Evolutionary conservation across 2,888 invertebrate genomes (phyloP).

Genomic region (Xanthia icteritia): DNA sequence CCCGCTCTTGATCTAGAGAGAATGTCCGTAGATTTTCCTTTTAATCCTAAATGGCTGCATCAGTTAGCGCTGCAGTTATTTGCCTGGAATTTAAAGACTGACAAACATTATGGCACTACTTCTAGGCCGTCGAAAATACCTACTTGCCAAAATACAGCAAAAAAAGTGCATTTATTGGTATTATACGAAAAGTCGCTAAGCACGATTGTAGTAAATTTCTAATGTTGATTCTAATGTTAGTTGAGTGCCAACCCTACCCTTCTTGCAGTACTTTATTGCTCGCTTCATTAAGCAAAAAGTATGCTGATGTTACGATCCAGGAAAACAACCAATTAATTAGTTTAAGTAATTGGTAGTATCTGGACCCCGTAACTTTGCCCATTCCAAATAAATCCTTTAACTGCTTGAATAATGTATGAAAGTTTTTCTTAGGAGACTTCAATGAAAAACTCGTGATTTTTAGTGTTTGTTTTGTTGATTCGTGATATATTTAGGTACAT

Average conservation of each 20-base stretch:
- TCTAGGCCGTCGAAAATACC: too few species aligned
- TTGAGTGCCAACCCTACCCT: constrained; percentile 70
- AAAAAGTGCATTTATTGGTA: background rate
- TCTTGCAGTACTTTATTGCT: constrained; percentile 79
- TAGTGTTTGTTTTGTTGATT: constrained; percentile 35
- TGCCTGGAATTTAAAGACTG: background rate
- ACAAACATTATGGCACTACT: background rate
- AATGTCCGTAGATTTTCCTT: too few species aligned
- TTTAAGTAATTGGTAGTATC: constrained; percentile 87
- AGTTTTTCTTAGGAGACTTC: constrained; percentile 58
- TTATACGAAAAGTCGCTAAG: too few species aligned
- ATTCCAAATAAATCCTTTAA: constrained; percentile 82
- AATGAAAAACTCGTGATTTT: constrained; percentile 46
- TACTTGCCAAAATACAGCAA: background rate
- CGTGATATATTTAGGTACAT: constrained; percentile 8
- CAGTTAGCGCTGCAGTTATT: too few species aligned
- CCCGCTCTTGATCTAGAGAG: too few species aligned
- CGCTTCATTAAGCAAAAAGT: constrained; percentile 88
- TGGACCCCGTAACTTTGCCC: constrained; percentile 78
- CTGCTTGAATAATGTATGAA: constrained; percentile 80
- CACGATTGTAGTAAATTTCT: background rate
- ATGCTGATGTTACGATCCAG: constrained; percentile 85
- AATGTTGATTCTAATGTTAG: background rate
- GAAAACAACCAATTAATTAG: constrained; percentile 88
- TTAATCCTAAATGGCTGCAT: too few species aligned